Conservation (phyloP, 2,113 vertebrate genomes). For the Centropus unirufus region DNA sequence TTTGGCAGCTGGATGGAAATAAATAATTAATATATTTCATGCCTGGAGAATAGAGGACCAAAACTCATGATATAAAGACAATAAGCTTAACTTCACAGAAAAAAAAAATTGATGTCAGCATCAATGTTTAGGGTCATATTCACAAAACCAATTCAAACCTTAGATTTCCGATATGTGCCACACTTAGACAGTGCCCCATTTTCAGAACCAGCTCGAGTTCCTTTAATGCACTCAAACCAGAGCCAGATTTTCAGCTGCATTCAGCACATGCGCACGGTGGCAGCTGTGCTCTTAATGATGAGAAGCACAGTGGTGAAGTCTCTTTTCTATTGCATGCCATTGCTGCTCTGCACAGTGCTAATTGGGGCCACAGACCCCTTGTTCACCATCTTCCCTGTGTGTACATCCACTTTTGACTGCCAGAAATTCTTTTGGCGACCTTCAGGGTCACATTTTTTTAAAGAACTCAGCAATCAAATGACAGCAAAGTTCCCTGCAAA, state of each 20-base stretch:
- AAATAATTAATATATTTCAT: not conserved
- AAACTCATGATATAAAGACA: not conserved
- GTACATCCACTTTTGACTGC: conserved; percentile 53
- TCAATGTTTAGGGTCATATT: not conserved
- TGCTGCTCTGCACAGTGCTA: conserved; percentile 40
- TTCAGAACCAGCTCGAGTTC: not conserved
- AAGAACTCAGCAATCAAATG: conserved; percentile 30
- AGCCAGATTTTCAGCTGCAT: not conserved
- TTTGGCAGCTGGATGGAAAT: not conserved
- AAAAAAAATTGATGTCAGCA: not conserved
- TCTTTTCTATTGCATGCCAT: not conserved
- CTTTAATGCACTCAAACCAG: not conserved
- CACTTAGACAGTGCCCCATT: not conserved
- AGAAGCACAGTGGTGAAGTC: not conserved
- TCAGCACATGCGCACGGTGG: not conserved
- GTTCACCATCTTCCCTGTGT: conserved; percentile 49
- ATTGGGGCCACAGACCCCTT: conserved; percentile 62
- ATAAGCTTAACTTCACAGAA: not conserved
- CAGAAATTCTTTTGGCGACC: conserved; percentile 63
- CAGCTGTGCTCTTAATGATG: conserved; percentile 48
- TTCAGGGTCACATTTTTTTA: conserved; percentile 42
- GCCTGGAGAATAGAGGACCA: not conserved
- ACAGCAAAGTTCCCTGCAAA: conserved; percentile 45
- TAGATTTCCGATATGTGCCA: not conserved
- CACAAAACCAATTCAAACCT: not conserved